Evolutionary conservation across 2,888 invertebrate genomes (phyloP).

Genomic region (Nipponacmea schrenckii): DNA sequence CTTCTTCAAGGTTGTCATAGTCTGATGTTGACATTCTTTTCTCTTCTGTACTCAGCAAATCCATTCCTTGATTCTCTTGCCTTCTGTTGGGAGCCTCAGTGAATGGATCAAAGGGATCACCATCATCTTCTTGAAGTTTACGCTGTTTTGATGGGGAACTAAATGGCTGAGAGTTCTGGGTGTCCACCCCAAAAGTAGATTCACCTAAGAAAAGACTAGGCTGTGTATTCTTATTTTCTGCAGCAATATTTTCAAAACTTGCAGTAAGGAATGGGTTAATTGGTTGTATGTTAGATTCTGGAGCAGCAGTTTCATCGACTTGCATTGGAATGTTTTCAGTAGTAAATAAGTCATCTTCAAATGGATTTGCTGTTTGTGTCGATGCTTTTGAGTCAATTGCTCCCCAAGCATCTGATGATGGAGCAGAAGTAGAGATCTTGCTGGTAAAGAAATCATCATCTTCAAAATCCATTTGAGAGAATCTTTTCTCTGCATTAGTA

Average conservation of each 20-base stretch:
- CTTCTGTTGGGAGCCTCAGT: slow-evolving; percentile 33
- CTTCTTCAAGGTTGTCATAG: slow-evolving; percentile 25
- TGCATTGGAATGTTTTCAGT: slow-evolving; percentile 38
- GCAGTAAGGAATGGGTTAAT: slow-evolving; percentile 40
- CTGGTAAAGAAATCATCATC: slow-evolving; percentile 22
- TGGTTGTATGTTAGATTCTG: slow-evolving; percentile 10
- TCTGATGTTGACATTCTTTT: slow-evolving; percentile 4
- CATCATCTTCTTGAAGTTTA: slow-evolving; percentile 10
- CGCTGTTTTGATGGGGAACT: slow-evolving; percentile 2
- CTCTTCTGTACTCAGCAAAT: slow-evolving; percentile 10
- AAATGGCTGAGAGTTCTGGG: slow-evolving; percentile 6
- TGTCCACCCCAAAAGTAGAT: neutral
- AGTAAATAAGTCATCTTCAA: slow-evolving; percentile 55
- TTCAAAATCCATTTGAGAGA: slow-evolving; percentile 17
- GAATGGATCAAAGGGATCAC: slow-evolving; percentile 49
- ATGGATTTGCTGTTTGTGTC: slow-evolving; percentile 43
- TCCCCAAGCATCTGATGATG: slow-evolving; percentile 16
- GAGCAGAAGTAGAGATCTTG: slow-evolving; percentile 11
- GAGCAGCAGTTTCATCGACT: slow-evolving; percentile 13
- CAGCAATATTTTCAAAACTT: slow-evolving; percentile 39
- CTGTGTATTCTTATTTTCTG: slow-evolving; percentile 19
- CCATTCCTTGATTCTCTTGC: slow-evolving; percentile 22
- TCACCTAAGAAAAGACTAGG: neutral
- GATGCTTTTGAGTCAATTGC: slow-evolving; percentile 23
- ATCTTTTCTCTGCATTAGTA: slow-evolving; percentile 27